These are phyloP conservation scores for Petaurus breviceps DNA, from an alignment of 2,113 vertebrate species.

Conservation along the genomic window DNA sequence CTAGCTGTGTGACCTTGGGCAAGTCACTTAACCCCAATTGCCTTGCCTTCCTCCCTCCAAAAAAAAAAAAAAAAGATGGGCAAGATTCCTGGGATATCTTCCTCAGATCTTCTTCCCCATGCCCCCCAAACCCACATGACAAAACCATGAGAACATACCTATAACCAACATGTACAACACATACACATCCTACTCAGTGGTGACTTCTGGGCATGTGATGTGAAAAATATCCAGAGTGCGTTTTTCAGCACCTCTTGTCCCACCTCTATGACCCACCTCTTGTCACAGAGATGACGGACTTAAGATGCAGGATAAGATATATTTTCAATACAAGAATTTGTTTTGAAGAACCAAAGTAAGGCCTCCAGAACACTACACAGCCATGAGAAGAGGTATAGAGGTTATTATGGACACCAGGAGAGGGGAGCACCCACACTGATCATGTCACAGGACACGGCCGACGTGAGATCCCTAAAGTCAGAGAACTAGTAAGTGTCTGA, in stretches of 20 bases:
- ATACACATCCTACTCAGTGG: not conserved
- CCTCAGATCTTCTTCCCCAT: not conserved
- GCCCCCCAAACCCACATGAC: too few species aligned
- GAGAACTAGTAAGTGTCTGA: not conserved
- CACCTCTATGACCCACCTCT: not conserved
- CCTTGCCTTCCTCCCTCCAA: too few species aligned
- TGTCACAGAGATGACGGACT: not conserved
- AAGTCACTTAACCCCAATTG: too few species aligned
- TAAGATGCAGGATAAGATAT: not conserved
- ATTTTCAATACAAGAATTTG: not conserved
- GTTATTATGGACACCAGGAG: too few species aligned
- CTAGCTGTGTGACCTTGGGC: too few species aligned
- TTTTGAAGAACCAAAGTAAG: too few species aligned
- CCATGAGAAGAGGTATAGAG: too few species aligned
- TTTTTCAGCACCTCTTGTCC: not conserved
- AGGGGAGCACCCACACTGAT: too few species aligned
- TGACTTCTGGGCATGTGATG: not conserved
- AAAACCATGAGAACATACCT: too few species aligned
- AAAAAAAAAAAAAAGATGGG: not conserved
- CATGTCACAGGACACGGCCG: too few species aligned
- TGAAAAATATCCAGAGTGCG: not conserved
- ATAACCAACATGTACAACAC: not conserved
- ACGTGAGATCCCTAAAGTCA: not conserved
- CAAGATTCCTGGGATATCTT: not conserved
- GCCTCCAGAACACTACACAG: too few species aligned